Evolutionary conservation across 2,888 invertebrate species (phyloP), one percentile per base, ranked within the genome.

Genomic region (Adelognathus sp.): DNA sequence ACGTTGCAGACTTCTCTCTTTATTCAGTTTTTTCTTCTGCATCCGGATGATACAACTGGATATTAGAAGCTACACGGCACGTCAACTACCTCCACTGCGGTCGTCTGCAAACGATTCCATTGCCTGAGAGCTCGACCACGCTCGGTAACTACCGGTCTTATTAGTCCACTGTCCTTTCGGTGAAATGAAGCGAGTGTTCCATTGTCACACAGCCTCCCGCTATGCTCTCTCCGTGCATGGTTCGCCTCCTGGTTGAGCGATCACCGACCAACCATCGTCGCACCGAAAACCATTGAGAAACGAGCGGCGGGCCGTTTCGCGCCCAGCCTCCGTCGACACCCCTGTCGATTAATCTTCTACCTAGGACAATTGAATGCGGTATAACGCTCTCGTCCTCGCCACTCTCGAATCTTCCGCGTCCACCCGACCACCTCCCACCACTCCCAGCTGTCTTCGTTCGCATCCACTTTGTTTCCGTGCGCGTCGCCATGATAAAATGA

Each of bases 271-370:
- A 44, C 70, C 61, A 71, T 66, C 66, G 67, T 58, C 61, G 18
- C 52, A 29, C 61, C 64, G 61, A 54, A 67, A 72, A 67, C 52
- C 61, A 66, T 70, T 58, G 70, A 64, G 71, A 72, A 63, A 58
- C 64, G 56, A 67, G 56, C 70, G 31, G 18, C 24, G 11, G 33
- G 27, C 61, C 58, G 29, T 14, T 24, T 52, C 70, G 60, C 14
- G 39, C 61, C 66, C 74, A 27, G 39, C 46, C 41, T 56, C 63
- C 29, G 39, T 61, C 54, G 36, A 54, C 31, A 33, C 16, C 67
- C 46, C 44, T 39, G 61, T 67, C 67, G 71, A 71, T 79, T 71
- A 75, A 79, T 75, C 79, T 74, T 61, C 76, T 11, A 54, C 73
- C 54, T 50, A 46, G 56, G 66, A 79, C 71, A 67, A 75, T 79